A percentile compares a stretch with the other conserved stretches of the same genome.
phyloP scores from a whole-genome alignment of 2,797 vertebrate genomes.

The Sebastes kiyomatsui region DNA sequence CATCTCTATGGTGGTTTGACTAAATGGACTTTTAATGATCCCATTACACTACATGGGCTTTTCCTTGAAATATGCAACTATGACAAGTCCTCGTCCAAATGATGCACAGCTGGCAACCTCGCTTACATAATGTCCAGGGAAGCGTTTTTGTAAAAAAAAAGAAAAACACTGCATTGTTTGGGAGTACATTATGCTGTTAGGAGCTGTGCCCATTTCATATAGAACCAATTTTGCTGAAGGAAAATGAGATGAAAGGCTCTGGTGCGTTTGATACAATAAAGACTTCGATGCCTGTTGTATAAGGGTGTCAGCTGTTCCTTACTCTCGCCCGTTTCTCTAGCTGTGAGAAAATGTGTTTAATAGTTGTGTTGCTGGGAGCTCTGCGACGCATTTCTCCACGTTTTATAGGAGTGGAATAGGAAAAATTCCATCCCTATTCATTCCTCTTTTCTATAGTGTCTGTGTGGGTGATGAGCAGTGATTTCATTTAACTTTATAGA shows the following conservation, averaged over 20 bases:
- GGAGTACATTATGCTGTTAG: not conserved
- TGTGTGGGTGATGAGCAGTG: not conserved
- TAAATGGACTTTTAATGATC: conserved; percentile 72
- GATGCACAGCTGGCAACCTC: conserved; percentile 33
- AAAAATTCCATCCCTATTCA: not conserved
- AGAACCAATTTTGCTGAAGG: not conserved
- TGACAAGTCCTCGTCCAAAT: conserved; percentile 21
- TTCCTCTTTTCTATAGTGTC: not conserved
- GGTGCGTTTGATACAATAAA: not conserved
- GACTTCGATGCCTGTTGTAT: not conserved
- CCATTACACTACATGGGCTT: conserved; percentile 39
- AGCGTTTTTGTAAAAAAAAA: not conserved
- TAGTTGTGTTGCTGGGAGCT: conserved; percentile 35
- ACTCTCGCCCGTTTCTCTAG: not conserved
- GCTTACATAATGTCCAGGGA: conserved; percentile 13
- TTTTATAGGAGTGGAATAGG: conserved; percentile 24
- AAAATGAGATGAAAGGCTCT: not conserved
- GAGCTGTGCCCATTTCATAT: not conserved
- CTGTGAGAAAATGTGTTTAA: conserved; percentile 13
- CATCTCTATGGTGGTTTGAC: conserved; percentile 23
- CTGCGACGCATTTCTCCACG: conserved; percentile 25
- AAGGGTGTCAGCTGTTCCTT: not conserved
- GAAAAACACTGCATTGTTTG: not conserved
- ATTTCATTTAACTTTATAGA: conserved; percentile 1
- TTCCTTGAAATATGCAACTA: conserved; percentile 26